Percentiles rank a stretch among this genome's conserved stretches.
Evolutionary conservation across 1,140 invertebrate species (phyloP).

Genomic region (Mercenaria mercenaria): DNA sequence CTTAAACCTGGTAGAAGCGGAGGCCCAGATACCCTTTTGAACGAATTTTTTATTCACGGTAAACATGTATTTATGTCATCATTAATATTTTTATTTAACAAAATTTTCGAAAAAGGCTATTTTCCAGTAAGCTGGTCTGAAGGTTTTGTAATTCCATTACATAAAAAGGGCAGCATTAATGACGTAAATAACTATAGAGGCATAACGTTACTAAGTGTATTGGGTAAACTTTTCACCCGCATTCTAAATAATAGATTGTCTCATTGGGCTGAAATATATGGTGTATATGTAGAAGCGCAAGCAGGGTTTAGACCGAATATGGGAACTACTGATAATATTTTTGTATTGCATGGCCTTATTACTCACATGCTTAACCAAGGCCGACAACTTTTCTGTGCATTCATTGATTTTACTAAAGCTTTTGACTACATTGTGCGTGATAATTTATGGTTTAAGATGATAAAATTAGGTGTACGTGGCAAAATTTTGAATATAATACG

Average conservation of each 20-base stretch:
- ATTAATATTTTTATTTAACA: constrained; percentile 40
- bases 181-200: constrained; percentile 38
- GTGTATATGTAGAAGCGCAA: constrained; percentile 26
- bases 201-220: constrained; percentile 16
- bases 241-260: constrained; percentile 43
- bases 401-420: background rate
- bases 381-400: background rate
- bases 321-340: background rate
- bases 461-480: background rate
- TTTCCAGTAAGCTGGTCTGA: constrained; percentile 36
- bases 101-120: background rate
- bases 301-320: background rate
- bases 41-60: constrained; percentile 29
- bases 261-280: constrained; percentile 9
- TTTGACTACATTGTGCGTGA: constrained; percentile 4
- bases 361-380: background rate
- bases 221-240: constrained; percentile 29
- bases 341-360: background rate
- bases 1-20: background rate
- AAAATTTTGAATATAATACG: background rate
- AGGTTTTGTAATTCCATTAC: constrained; percentile 27
- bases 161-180: constrained; percentile 41
- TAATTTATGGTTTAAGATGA: constrained; percentile 14
- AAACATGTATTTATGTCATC: background rate
- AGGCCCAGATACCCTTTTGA: background rate